A percentile compares a stretch with the other conserved stretches of the same genome.
Conservation (phyloP, 92 coral and sea anemone species). For the Diadumene lineata region DNA sequence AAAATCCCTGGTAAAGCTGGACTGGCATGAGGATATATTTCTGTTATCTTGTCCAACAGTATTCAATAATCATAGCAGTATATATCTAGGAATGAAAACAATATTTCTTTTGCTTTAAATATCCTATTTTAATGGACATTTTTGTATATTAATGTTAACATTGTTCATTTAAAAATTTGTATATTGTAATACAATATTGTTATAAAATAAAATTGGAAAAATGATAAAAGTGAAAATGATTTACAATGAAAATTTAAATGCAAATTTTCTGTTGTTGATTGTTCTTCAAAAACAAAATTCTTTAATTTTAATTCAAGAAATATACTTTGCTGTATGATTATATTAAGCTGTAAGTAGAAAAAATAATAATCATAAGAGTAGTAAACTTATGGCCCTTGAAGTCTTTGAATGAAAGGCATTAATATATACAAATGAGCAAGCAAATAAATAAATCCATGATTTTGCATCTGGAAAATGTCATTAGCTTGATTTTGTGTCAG, state of each 20-base stretch:
- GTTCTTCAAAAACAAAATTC: neutral
- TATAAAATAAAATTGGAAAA: too few species aligned
- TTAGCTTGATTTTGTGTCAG: too few species aligned
- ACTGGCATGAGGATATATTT: neutral
- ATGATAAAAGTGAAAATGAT: neutral
- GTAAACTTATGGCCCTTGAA: too few species aligned
- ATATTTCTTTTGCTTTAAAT: slow-evolving; percentile 7
- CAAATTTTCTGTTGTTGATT: slow-evolving; percentile 1
- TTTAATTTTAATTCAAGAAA: neutral
- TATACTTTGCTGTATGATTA: slow-evolving; percentile 16
- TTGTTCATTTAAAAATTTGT: slow-evolving; percentile 6
- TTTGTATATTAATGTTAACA: neutral
- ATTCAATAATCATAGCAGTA: slow-evolving; percentile 24
- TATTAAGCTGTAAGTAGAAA: neutral
- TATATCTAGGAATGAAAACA: slow-evolving; percentile 14
- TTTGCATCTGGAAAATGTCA: too few species aligned
- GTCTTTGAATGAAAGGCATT: too few species aligned
- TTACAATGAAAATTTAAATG: neutral
- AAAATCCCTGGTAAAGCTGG: slow-evolving; percentile 27
- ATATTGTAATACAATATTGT: neutral
- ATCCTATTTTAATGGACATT: neutral
- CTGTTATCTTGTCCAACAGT: neutral
- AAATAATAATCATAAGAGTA: too few species aligned
- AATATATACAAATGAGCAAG: too few species aligned
- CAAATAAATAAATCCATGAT: too few species aligned